Percentiles rank a stretch among this genome's conserved stretches.
These are phyloP conservation scores for Helicoverpa assulta DNA, from an alignment of 2,888 invertebrate species.

Conservation along the genomic window DNA sequence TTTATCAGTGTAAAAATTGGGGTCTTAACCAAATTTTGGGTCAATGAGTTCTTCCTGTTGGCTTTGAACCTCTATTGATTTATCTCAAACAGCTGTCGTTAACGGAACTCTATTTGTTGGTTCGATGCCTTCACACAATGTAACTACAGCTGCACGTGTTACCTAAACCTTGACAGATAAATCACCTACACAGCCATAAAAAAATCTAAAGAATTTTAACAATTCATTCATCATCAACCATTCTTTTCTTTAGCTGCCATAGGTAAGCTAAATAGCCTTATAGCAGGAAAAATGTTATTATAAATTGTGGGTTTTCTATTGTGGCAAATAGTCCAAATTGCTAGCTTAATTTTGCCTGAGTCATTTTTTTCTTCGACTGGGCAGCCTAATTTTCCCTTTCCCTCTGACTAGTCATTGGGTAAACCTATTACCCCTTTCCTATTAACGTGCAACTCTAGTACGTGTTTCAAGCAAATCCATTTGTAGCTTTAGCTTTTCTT, in stretches of 20 bases:
- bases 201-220: not conserved
- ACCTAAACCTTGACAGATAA: constrained; percentile 12
- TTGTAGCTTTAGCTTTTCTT: no score
- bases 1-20: no score
- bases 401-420: not conserved
- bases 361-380: not conserved
- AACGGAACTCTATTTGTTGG: constrained; percentile 1
- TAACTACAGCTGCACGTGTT: not conserved
- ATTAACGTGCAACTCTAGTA: not conserved
- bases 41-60: constrained; percentile 14
- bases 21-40: not conserved
- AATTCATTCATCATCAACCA: not conserved
- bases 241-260: constrained; percentile 2
- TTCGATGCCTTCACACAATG: constrained; percentile 1
- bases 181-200: not conserved
- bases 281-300: not conserved
- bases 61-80: constrained; percentile 9
- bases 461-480: no score
- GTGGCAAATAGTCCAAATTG: constrained; percentile 1
- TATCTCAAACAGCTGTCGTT: constrained; percentile 6
- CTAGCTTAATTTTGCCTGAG: not conserved
- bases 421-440: not conserved
- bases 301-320: constrained; percentile 11
- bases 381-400: not conserved
- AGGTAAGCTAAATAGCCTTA: constrained; percentile 5